Evolutionary conservation across 2,797 vertebrate genomes (phyloP).

Genomic region (Myotis myotis): DNA sequence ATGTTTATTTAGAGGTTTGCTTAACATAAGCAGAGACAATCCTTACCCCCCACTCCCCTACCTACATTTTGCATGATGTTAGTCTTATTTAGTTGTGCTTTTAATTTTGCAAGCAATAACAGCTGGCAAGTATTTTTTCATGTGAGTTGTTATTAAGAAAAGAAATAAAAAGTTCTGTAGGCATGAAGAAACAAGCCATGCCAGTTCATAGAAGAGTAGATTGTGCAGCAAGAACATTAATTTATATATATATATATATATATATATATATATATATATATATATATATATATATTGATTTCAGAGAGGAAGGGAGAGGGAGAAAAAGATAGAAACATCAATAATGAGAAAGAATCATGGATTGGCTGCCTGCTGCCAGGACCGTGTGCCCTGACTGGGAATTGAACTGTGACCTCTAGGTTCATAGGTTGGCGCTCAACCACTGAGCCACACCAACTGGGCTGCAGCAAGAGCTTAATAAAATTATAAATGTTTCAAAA

Average conservation of each 20-base stretch:
- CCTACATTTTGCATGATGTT: not conserved
- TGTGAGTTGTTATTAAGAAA: slow-evolving; percentile 22
- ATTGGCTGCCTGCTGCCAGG: too few relatives aligned
- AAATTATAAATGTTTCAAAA: not conserved
- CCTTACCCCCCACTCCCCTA: not conserved
- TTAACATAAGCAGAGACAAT: slow-evolving; percentile 1
- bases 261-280: too few relatives aligned
- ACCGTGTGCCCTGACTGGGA: too few relatives aligned
- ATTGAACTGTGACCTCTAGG: too few relatives aligned
- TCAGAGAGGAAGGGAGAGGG: too few relatives aligned
- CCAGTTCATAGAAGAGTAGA: not conserved
- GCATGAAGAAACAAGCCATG: slow-evolving; percentile 20
- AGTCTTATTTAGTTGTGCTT: slow-evolving; percentile 42
- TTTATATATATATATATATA: too few relatives aligned
- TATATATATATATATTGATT: too few relatives aligned
- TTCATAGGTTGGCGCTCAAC: too few relatives aligned
- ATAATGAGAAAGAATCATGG: too few relatives aligned
- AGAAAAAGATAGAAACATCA: too few relatives aligned
- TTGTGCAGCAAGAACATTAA: not conserved
- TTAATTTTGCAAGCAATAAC: slow-evolving; percentile 32
- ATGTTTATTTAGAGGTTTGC: slow-evolving; percentile 2
- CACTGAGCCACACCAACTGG: too few relatives aligned
- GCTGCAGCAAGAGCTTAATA: not conserved
- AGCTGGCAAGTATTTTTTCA: slow-evolving; percentile 53
- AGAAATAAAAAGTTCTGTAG: not conserved